Base-by-base conservation (phyloP, 2,888 invertebrate species). In the Pogonocherus hispidulus region DNA sequence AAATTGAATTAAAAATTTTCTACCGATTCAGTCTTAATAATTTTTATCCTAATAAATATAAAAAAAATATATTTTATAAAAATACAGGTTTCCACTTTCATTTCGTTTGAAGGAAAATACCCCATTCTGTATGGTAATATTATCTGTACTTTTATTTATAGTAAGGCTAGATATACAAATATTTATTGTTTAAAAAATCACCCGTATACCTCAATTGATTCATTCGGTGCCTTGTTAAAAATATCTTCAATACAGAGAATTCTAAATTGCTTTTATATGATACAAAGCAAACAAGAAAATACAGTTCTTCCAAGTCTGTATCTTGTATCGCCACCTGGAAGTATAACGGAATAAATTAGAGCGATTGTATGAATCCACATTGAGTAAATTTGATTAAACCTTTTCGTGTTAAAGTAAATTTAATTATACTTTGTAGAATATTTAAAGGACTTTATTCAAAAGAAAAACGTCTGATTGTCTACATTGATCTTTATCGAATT, bases 271-370 rank as follows among this genome's bases (percentile, higher is more conserved):
- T 35, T 51, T 51, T 51, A 14, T 3, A 27, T 5, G 8, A 8
- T n/a, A 37, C 37, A 51, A 51, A 62, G 62, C 37, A 62, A 35
- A 62, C 62, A 22, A 14, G 19, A 18, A 59, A 59, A 47, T 49
- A 59, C 59, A 19, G n/a, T 59, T 35, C 47, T 19, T 19, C n/a
- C 23, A 41, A 35, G 47, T 16, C 59, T 27, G 32, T 59, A 46
- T 59, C 27, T 27, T 47, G 11, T 46, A 44, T 32, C 59, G 27
- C 9, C 59, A 59, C 59, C 59, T 59, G 59, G 32, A 55, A 54
- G 32, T 47, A 47, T 18, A 47, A 8, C 8, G 19, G 32, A 49
- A 59, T 59, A 35, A 59, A 59, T 27, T 47, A 47, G 46, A 32
- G 3, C 27, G 20, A 9, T n/a, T n/a, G n/a, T 44, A 18, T 18